These are phyloP conservation scores for Lasioglossum villosulum DNA, from an alignment of 2,888 invertebrate species.

Conservation along the genomic window DNA sequence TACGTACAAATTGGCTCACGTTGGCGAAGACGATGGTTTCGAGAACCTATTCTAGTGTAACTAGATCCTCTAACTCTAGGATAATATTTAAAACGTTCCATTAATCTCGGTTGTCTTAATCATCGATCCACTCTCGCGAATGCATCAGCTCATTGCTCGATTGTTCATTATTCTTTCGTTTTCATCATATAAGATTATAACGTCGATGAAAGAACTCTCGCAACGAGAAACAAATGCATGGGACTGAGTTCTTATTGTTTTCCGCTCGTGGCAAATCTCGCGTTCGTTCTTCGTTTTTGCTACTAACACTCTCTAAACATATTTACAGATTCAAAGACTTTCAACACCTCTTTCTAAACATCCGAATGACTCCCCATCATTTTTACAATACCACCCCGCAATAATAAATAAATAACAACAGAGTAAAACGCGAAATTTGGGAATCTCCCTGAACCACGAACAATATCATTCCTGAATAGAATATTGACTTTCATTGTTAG, in stretches of 20 bases:
- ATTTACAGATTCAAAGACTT: conserved; percentile 43
- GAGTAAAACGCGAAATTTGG: conserved; percentile 10
- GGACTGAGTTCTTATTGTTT: not conserved
- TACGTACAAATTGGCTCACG: conserved; percentile 23
- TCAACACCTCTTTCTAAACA: not conserved
- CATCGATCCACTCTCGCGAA: not conserved
- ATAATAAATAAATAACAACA: conserved; percentile 53
- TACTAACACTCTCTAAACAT: conserved; percentile 23
- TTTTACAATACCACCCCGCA: conserved; percentile 20
- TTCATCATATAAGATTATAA: not conserved
- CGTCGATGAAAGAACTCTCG: not conserved
- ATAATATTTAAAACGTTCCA: conserved; percentile 15
- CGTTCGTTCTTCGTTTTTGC: not conserved
- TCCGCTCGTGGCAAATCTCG: not conserved
- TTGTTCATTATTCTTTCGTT: not conserved
- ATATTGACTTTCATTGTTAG: not conserved
- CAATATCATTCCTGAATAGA: not conserved
- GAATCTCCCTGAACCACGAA: not conserved
- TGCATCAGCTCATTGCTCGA: not conserved
- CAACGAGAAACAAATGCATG: not conserved
- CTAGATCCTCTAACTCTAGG: conserved; percentile 15
- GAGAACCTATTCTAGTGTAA: conserved; percentile 18
- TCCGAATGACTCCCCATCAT: conserved; percentile 22
- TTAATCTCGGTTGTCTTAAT: not conserved
- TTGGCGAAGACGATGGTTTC: conserved; percentile 22